These are phyloP conservation scores for Chrysolina haemoptera DNA, from an alignment of 2,888 invertebrate species.

Conservation along the genomic window DNA sequence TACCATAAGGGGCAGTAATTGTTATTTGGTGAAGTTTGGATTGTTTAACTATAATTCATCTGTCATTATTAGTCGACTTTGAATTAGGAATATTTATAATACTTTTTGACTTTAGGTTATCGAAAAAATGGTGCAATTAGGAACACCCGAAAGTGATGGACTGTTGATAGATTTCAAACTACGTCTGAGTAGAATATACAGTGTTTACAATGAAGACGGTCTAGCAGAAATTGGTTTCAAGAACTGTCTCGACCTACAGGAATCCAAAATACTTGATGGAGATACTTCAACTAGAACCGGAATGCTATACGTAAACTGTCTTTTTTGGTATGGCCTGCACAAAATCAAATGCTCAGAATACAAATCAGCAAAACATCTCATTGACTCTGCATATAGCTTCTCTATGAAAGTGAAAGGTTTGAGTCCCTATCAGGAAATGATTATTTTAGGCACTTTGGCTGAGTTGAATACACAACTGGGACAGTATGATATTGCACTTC, in stretches of 20 bases:
- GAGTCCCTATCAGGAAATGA: slow-evolving; percentile 69
- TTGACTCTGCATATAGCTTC: slow-evolving; percentile 67
- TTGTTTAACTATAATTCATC: too few species aligned
- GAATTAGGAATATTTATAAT: too few species aligned
- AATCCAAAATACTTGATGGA: slow-evolving; percentile 65
- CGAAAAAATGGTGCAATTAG: slow-evolving; percentile 65
- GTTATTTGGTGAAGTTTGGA: too few species aligned
- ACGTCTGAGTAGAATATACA: slow-evolving; percentile 69
- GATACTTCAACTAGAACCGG: slow-evolving; percentile 67
- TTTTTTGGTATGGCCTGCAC: slow-evolving; percentile 71
- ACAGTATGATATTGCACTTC: slow-evolving; percentile 67
- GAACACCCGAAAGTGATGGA: slow-evolving; percentile 64
- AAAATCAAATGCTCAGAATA: slow-evolving; percentile 63
- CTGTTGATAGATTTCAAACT: slow-evolving; percentile 69
- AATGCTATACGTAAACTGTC: slow-evolving; percentile 67
- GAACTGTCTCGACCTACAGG: slow-evolving; percentile 66
- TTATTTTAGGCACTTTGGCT: slow-evolving; percentile 69
- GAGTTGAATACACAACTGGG: slow-evolving; percentile 65
- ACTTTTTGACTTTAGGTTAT: slow-evolving; percentile 56
- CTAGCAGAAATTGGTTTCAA: slow-evolving; percentile 70
- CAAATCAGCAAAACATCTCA: slow-evolving; percentile 64
- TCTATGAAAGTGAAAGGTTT: slow-evolving; percentile 67
- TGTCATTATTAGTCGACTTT: too few species aligned
- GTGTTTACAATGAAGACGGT: slow-evolving; percentile 62
- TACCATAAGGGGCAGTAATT: too few species aligned